phyloP scores from a whole-genome alignment of 2,113 vertebrate species.

The Tyrannus savana region DNA sequence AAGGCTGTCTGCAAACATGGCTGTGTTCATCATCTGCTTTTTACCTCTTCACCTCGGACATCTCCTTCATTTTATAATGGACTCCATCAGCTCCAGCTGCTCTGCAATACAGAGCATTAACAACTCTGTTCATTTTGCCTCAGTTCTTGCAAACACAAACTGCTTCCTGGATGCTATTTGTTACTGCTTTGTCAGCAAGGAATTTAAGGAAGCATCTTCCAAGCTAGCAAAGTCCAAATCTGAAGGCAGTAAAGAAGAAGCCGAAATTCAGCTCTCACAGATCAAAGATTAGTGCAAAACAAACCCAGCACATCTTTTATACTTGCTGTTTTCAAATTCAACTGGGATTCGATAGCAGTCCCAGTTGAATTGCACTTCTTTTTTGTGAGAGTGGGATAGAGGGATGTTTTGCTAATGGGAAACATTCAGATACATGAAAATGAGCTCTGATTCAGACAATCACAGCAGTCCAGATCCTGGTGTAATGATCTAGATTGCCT shows the following conservation, averaged over 20 bases:
- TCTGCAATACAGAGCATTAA: background rate
- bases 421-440: background rate
- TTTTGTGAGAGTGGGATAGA: background rate
- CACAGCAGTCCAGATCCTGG: background rate
- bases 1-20: constrained; percentile 59
- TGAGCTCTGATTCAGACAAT: background rate
- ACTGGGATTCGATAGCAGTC: background rate
- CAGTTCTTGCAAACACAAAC: constrained; percentile 54
- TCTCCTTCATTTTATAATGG: constrained; percentile 33
- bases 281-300: background rate
- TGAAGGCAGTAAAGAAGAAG: background rate
- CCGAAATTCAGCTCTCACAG: background rate
- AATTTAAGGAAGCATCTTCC: constrained; percentile 56
- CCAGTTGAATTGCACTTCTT: background rate
- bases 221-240: background rate
- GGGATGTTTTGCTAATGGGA: background rate
- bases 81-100: background rate
- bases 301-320: accelerated
- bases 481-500: background rate
- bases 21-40: constrained; percentile 68
- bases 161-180: constrained; percentile 70
- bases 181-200: constrained; percentile 70
- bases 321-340: background rate
- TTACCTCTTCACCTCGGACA: constrained; percentile 51
- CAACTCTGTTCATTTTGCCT: constrained; percentile 22